Evolutionary conservation across 2,797 vertebrate species (phyloP), one percentile per base, ranked within the genome.

Genomic region (Enteromius paludinosus): DNA sequence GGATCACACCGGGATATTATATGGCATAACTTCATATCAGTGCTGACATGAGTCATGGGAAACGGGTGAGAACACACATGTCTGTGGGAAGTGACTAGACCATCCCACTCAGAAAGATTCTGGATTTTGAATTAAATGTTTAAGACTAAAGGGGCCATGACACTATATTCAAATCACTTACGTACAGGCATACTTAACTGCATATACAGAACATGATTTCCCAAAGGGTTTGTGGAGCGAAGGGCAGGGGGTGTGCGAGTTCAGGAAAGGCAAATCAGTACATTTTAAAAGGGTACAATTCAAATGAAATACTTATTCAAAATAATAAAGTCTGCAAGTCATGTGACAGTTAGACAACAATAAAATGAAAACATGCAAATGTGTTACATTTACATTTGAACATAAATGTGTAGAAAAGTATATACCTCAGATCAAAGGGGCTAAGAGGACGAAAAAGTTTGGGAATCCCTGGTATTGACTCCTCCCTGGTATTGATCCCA

Each of bases 21-120:
- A 78, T 56, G 62, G 76, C 62, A 54, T 23, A 30, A 76, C 23
- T 20, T 62, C 17, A 76, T 18, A 61, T 43, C 38, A 25, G 12
- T 54, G 45, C 62, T 52, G 7, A 35, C 45, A 52, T 38, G 12
- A 78, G 30, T 10, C 30, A 38, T 54, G n/a, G 17, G n/a, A 64
- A 64, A 33, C 28, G 30, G 59, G 2, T 17, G 25, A 62, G 25
- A 17, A 61, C 25, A 62, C 59, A 30, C 5, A 4, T 3, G 28
- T 62, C 14, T 62, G 25, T 15, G 25, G 59, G 25, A 25, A 54
- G 43, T 11, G 17, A 43, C 41, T 28, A 25, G 62, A 61, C 41
- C 59, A 71, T 49, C 45, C n/a, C 17, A 2, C 38, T 76, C 25
- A 64, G 25, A 41, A 59, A 47, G 25, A 47, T 17, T 43, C 35